phyloP scores from a whole-genome alignment of 2,113 vertebrate species.

The Ellobius talpinus region DNA sequence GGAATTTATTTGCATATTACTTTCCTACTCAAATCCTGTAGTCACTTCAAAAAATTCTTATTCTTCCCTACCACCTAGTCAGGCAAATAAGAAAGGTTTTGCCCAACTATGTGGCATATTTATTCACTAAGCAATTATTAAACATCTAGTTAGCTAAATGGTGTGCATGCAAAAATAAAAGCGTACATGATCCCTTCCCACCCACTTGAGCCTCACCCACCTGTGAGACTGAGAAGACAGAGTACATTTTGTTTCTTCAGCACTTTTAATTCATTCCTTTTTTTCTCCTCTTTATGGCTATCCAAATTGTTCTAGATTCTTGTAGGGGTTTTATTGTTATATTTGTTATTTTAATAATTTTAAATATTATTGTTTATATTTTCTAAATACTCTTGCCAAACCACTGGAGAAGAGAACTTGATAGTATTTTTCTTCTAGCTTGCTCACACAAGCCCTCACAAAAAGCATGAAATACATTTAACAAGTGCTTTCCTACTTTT shows the following conservation, averaged over 20 bases:
- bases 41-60: background rate
- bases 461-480: background rate
- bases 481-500: background rate
- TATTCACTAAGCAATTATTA: background rate
- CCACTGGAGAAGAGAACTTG: background rate
- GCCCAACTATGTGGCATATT: background rate
- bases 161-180: background rate
- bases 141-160: background rate
- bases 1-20: background rate
- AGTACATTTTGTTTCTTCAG: background rate
- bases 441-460: background rate
- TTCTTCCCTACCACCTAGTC: background rate
- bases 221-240: background rate
- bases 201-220: background rate
- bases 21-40: background rate
- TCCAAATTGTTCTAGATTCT: background rate
- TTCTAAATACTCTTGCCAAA: conserved; percentile 24
- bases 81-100: background rate
- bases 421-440: background rate
- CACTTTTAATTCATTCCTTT: background rate
- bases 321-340: background rate
- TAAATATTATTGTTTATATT: background rate
- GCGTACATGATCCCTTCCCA: background rate
- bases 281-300: background rate
- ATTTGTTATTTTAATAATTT: conserved; percentile 13